A percentile compares a stretch with the other conserved stretches of the same genome.
Conservation (phyloP, 1,140 invertebrate species). For the Cryptotermes secundus region DNA sequence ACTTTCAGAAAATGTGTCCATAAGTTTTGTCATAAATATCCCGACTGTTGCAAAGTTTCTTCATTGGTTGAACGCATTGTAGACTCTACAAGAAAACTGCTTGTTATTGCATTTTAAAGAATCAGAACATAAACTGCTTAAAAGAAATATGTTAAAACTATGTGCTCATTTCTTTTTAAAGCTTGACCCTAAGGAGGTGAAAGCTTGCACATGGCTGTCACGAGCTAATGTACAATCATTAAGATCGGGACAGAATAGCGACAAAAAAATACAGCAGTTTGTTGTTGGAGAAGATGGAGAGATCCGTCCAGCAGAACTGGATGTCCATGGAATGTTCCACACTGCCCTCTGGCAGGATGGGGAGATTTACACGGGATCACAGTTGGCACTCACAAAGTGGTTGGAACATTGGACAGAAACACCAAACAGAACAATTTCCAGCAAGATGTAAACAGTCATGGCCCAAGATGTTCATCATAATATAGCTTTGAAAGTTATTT, state of each 20-base stretch:
- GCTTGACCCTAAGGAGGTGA: conserved; percentile 32
- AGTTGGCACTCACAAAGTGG: conserved; percentile 9
- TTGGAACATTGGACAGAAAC: background rate
- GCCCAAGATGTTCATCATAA: no score
- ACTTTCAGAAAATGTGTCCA: no score
- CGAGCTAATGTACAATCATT: conserved; percentile 25
- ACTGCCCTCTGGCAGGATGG: background rate
- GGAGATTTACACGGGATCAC: conserved; percentile 22
- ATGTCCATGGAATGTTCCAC: conserved; percentile 23
- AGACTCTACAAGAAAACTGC: no score
- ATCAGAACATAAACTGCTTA: no score
- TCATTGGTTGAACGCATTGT: no score
- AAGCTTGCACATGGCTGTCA: conserved; percentile 31
- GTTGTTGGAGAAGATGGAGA: background rate
- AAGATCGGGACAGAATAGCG: background rate
- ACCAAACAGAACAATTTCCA: background rate
- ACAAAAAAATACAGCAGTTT: background rate
- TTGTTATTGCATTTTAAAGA: no score
- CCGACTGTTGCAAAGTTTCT: no score
- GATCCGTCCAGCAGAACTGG: background rate
- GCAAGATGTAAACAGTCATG: background rate
- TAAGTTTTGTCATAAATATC: no score
- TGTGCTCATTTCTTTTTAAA: conserved; percentile 19
- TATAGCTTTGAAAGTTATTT: no score
- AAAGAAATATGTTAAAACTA: no score